Percentiles rank a stretch among this genome's conserved stretches.
Evolutionary conservation across 2,797 vertebrate genomes (phyloP).

Genomic region (Dallia pectoralis): DNA sequence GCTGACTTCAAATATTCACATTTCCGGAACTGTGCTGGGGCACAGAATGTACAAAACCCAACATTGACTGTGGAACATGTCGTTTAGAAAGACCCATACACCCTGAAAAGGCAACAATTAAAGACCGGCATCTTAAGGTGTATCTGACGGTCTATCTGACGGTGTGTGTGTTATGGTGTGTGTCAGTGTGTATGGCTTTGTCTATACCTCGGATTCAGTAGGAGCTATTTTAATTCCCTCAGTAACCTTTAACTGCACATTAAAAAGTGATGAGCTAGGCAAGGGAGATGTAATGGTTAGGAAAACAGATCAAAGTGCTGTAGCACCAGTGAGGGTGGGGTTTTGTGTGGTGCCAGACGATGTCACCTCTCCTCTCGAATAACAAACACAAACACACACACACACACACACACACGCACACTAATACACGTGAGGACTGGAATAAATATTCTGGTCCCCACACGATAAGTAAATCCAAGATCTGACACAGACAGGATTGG

Average conservation of each 20-base stretch:
- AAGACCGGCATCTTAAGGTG: background rate
- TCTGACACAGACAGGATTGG: background rate
- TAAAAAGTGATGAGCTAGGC: conserved; percentile 67
- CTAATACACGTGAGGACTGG: too few relatives aligned
- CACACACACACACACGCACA: too few relatives aligned
- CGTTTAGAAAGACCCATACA: background rate
- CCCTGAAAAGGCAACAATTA: background rate
- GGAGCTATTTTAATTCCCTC: conserved; percentile 21
- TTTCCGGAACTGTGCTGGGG: background rate
- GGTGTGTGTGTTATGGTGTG: background rate
- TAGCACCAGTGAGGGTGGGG: conserved; percentile 4
- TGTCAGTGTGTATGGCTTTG: background rate
- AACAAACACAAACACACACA: too few relatives aligned
- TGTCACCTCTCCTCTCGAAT: background rate
- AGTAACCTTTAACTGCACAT: conserved; percentile 55
- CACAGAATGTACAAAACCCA: background rate
- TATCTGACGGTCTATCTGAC: background rate
- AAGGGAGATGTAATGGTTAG: conserved; percentile 26
- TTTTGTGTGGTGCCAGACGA: background rate
- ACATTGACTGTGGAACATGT: background rate
- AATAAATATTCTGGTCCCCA: too few relatives aligned
- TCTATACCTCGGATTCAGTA: background rate
- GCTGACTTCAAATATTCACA: background rate
- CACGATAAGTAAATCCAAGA: too few relatives aligned
- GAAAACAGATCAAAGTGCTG: conserved; percentile 59